Conservation (phyloP, 2,113 vertebrate species). For the Tympanuchus pallidicinctus region DNA sequence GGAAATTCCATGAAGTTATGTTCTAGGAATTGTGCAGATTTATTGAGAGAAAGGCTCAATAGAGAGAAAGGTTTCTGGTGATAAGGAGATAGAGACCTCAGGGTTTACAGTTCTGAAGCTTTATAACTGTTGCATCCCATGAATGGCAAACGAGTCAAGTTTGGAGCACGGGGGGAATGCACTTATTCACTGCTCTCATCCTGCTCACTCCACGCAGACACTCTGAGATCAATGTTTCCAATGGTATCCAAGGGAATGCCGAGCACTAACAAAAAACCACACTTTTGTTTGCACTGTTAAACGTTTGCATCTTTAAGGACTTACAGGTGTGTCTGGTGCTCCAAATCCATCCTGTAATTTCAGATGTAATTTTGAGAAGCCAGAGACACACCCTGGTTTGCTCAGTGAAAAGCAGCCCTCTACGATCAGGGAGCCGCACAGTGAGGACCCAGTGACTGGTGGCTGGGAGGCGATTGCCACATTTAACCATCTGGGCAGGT, state of each 20-base stretch:
- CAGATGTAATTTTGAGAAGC: not conserved
- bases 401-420: conserved; percentile 42
- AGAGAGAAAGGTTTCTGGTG: not conserved
- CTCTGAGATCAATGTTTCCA: not conserved
- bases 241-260: not conserved
- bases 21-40: not conserved
- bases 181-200: not conserved
- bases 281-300: not conserved
- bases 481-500: fast-evolving
- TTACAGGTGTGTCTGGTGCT: not conserved
- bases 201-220: not conserved
- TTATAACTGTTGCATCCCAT: not conserved
- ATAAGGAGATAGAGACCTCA: not conserved
- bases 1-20: not conserved
- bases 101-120: not conserved
- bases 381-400: conserved; percentile 6
- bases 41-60: not conserved
- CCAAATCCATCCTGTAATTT: not conserved
- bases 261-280: not conserved
- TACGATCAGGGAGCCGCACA: fast-evolving
- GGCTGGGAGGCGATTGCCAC: not conserved
- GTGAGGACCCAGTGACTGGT: fast-evolving
- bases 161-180: not conserved
- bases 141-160: fast-evolving
- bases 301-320: not conserved